phyloP scores from a whole-genome alignment of 1,140 invertebrate species.

The Asbolus verrucosus region DNA sequence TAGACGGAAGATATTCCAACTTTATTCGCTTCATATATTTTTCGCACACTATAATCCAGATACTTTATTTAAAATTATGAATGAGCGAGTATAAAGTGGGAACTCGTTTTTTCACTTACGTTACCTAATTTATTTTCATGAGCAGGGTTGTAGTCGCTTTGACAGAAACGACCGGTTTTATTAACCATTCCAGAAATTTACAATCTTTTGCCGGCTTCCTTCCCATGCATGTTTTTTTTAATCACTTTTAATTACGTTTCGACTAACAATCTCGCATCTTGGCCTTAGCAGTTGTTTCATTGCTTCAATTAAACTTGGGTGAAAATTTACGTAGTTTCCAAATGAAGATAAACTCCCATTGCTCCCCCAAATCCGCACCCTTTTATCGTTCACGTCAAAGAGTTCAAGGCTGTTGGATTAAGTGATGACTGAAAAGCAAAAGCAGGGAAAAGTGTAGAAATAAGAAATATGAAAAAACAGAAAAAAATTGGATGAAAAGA shows the following conservation, averaged over 20 bases:
- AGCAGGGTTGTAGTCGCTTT: slow-evolving; percentile 11
- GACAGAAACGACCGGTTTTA: slow-evolving; percentile 23
- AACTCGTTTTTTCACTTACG: slow-evolving; percentile 36
- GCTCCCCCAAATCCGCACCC: not conserved
- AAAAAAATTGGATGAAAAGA: not conserved
- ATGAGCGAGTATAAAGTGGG: slow-evolving; percentile 30
- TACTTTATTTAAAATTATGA: slow-evolving; percentile 36
- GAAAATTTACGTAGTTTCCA: too few relatives aligned
- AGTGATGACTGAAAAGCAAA: too few relatives aligned
- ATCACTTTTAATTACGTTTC: not conserved
- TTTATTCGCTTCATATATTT: slow-evolving; percentile 35
- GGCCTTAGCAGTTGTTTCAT: too few relatives aligned
- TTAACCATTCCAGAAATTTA: slow-evolving; percentile 28
- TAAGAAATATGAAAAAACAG: not conserved
- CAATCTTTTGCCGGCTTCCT: not conserved
- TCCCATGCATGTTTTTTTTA: not conserved
- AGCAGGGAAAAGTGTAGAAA: not conserved
- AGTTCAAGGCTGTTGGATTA: too few relatives aligned
- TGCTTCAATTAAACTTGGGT: too few relatives aligned
- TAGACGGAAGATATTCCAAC: not conserved
- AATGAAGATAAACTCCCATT: too few relatives aligned
- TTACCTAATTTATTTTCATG: slow-evolving; percentile 36
- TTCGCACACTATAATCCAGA: slow-evolving; percentile 25
- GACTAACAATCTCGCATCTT: too few relatives aligned
- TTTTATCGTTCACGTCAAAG: not conserved